Evolutionary conservation across 2,888 invertebrate species (phyloP).

Genomic region (Tribolium freemani): DNA sequence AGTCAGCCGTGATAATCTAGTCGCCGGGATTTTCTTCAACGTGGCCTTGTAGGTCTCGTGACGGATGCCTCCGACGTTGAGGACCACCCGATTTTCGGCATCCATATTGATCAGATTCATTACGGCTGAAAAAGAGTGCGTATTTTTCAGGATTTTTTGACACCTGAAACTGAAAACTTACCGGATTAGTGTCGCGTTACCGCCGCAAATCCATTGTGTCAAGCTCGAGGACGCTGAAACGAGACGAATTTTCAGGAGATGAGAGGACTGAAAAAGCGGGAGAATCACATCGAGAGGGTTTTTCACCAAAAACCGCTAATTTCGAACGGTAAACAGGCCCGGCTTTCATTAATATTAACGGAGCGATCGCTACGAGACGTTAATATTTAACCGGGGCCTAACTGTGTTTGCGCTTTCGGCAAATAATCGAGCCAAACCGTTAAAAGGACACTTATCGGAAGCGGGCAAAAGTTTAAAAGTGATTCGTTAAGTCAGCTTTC

Average conservation of each 20-base stretch:
- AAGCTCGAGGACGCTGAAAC: conserved; percentile 8
- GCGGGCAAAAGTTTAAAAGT: too few species aligned
- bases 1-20: conserved; percentile 91
- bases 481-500: too few species aligned
- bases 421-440: not conserved
- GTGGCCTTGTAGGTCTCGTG: conserved; percentile 98
- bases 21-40: conserved; percentile 97
- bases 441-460: too few species aligned
- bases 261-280: too few species aligned
- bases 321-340: not conserved
- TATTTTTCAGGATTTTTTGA: not conserved
- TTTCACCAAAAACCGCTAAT: not conserved
- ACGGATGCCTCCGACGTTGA: conserved; percentile 98
- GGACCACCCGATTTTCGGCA: conserved; percentile 98
- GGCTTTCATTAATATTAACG: not conserved
- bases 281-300: too few species aligned
- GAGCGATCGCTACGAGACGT: not conserved
- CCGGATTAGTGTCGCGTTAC: conserved; percentile 15
- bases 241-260: too few species aligned
- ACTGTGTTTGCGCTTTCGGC: not conserved
- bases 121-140: conserved; percentile 43
- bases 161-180: conserved; percentile 1
- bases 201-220: conserved; percentile 9
- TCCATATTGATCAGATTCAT: conserved; percentile 96
- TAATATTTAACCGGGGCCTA: not conserved